phyloP scores from a whole-genome alignment of 2,888 invertebrate genomes.

The Phragmatobia fuliginosa region DNA sequence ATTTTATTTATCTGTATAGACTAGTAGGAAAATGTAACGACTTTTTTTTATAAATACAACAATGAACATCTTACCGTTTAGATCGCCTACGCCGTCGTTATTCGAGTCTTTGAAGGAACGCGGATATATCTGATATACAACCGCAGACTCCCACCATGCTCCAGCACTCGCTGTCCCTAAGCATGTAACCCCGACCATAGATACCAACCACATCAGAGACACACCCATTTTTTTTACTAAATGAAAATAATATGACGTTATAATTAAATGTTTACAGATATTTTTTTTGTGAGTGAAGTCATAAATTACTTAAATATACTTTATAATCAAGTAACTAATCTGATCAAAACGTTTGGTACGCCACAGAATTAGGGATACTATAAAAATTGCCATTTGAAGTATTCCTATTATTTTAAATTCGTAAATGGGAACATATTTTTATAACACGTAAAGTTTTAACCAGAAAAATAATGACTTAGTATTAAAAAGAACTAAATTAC shows the following conservation, averaged over 20 bases:
- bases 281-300: neutral
- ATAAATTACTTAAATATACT: neutral
- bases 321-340: neutral
- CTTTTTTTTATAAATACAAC: neutral
- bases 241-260: neutral
- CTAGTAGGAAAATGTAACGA: neutral
- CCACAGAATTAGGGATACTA: too few relatives aligned
- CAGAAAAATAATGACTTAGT: neutral
- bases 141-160: conserved; percentile 91
- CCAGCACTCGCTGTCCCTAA: conserved; percentile 3
- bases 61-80: conserved; percentile 85
- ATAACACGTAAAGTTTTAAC: neutral
- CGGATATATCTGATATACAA: conserved; percentile 92
- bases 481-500: neutral
- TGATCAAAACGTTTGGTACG: neutral
- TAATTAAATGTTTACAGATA: neutral
- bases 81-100: conserved; percentile 92
- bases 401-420: too few relatives aligned
- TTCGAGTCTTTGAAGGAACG: conserved; percentile 91
- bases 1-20: neutral
- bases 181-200: neutral
- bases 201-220: conserved; percentile 20
- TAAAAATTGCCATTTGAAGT: neutral
- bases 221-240: conserved; percentile 16
- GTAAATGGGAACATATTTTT: too few relatives aligned